Evolutionary conservation across 2,113 vertebrate species (phyloP), one percentile per base, ranked within the genome.

Genomic region (Cyanoramphus novaezelandiae): DNA sequence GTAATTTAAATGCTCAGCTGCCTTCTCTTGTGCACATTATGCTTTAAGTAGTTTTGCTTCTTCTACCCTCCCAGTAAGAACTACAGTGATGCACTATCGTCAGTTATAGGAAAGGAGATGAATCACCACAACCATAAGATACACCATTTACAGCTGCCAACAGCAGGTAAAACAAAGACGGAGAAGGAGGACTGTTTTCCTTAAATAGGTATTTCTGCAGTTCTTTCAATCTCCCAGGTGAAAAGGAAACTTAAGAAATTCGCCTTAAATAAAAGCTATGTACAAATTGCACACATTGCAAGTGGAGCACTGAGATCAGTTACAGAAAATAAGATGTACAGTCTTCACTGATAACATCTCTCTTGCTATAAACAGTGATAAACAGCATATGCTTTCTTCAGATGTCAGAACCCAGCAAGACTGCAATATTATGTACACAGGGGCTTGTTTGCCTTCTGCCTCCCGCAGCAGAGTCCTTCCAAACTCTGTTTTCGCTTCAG

Each of bases 231-330:
- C 63, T 59, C 35, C 90, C 77, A 92, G 74, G 91, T 93, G 96
- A 95, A 60, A 91, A 96, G 92, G 69, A 88, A 94, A 93, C 90
- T 93, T 97, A 96, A 96, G 78, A 96, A 97, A 96, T 93, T 94
- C 82, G 90, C 90, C 94, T 98, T 98, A 98, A 98, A 98, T 98
- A 98, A 96, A 88, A 94, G 94, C 81, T 98, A 97, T 98, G 91
- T 98, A 98, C 97, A 98, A 96, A 98, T 98, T 97, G 98, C 98
- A 98, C 98, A 95, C 92, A 70, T 97, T 93, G 97, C 94, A 95
- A 94, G 75, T 4, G 90, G 97, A 97, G 96, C 97, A 97, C 97
- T 97, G 94, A 95, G 97, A 97, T 96, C 97, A 97, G 97, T 97
- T 92, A 95, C 75, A 95, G 96, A 96, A 97, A 94, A 97, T 88